phyloP scores from a whole-genome alignment of 2,888 invertebrate genomes.

The Sarcophaga carnaria region DNA sequence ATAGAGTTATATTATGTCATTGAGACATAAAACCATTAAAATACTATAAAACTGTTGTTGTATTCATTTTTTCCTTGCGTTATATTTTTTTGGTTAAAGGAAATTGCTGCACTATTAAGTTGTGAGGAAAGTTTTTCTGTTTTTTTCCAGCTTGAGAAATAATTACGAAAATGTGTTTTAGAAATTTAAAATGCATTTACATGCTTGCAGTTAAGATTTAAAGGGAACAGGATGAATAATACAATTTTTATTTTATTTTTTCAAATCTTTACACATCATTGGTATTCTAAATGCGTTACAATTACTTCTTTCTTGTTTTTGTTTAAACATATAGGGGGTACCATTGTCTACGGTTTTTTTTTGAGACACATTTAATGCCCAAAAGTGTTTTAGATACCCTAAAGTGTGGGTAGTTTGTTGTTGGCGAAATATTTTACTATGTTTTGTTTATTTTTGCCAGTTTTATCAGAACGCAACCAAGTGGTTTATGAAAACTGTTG shows the following conservation, averaged over 20 bases:
- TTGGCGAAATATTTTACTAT: background rate
- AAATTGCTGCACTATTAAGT: conserved; percentile 11
- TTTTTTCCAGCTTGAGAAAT: conserved; percentile 23
- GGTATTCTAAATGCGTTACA: conserved; percentile 38
- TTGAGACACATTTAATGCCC: background rate
- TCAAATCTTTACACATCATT: conserved; percentile 46
- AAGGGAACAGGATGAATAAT: no score
- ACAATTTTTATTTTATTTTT: background rate
- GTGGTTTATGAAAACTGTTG: conserved; percentile 62
- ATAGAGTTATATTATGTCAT: conserved; percentile 59
- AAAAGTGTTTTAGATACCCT: conserved; percentile 6
- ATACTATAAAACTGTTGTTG: conserved; percentile 35
- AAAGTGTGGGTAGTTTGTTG: conserved; percentile 23
- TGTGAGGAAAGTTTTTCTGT: background rate
- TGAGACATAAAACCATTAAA: conserved; percentile 65
- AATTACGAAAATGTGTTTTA: conserved; percentile 51
- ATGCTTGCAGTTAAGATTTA: background rate
- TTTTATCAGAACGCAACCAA: conserved; percentile 46
- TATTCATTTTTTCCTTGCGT: background rate
- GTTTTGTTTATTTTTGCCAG: conserved; percentile 1
- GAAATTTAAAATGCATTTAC: conserved; percentile 44
- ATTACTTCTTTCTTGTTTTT: conserved; percentile 13
- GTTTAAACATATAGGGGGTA: background rate
- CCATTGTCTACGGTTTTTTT: background rate
- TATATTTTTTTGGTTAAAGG: conserved; percentile 24